Evolutionary conservation across 2,888 invertebrate genomes (phyloP), one percentile per base, ranked within the genome.

Genomic region (Cheilosia grossa): DNA sequence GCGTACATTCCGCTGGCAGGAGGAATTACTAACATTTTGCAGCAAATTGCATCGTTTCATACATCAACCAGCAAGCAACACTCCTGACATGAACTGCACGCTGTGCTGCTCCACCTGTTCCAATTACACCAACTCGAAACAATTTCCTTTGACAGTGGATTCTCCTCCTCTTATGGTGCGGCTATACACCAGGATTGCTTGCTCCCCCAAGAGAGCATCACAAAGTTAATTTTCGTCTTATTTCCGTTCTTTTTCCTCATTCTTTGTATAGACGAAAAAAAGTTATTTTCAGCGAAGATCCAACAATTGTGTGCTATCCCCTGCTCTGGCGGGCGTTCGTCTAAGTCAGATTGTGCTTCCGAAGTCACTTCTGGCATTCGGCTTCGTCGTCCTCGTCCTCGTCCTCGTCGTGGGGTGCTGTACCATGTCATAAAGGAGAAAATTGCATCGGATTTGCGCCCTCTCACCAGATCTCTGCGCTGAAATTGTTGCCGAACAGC

Each of bases 211-310:
- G 64, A 54, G 59, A 77, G 33, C 69, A 77, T 82, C 82, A 72
- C 77, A 82, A 82, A 82, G 82, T 70, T 77, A 82, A 82, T 82
- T 82, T 77, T 82, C 77, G 59, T 82, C 82, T 82, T 82, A 82
- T 77, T 82, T 82, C 82, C 82, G 64, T 44, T 75, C 30, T 40
- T 73, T 15, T 21, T 24, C 10, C 37, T 70, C 40, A 73, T 75
- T 51, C 10, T 27, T 24, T 58, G 67, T 54, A n/a, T n/a, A 64
- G 19, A 40, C 49, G 49, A 58, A 81, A 63, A 81, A 61, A 74
- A 81, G 21, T 19, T 67, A 15, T 44, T 33, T 21, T 2, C 19
- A 13, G 42, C 74, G 30, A 61, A 9, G 15, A 67, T 54, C 58
- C 64, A 47, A 47, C 33, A 37, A 5, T 13, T 13, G 24, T 51